Conservation (phyloP, 2,888 invertebrate species). For the Brachypalpus laphriformis region DNA sequence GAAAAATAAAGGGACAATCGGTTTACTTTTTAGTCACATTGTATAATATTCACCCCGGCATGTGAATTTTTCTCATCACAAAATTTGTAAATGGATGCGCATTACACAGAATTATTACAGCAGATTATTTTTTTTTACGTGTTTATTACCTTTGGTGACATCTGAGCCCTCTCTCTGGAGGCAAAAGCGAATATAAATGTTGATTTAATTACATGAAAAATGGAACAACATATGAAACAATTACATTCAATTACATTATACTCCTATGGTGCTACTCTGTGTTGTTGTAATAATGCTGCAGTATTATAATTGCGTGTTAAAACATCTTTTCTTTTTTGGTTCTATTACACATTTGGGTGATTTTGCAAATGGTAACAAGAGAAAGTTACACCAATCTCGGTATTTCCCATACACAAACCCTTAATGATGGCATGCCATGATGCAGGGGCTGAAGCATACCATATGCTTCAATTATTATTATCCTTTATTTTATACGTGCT, state of each 20-base stretch:
- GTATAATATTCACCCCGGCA: slow-evolving; percentile 30
- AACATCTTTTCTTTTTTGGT: slow-evolving; percentile 21
- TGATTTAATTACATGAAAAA: slow-evolving; percentile 68
- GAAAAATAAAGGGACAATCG: not conserved
- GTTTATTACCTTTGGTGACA: slow-evolving; percentile 70
- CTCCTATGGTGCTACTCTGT: not conserved
- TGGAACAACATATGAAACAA: slow-evolving; percentile 57
- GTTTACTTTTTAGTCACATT: slow-evolving; percentile 34
- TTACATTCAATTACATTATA: slow-evolving; percentile 55
- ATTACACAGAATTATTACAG: slow-evolving; percentile 68
- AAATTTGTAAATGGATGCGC: slow-evolving; percentile 61
- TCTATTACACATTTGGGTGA: slow-evolving; percentile 28
- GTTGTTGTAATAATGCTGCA: slow-evolving; percentile 21
- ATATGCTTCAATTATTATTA: slow-evolving; percentile 73
- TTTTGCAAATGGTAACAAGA: slow-evolving; percentile 21
- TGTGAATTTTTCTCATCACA: slow-evolving; percentile 49
- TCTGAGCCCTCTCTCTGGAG: slow-evolving; percentile 45
- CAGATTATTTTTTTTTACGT: slow-evolving; percentile 70
- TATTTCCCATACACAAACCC: not conserved
- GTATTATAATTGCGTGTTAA: slow-evolving; percentile 58
- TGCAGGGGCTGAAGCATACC: slow-evolving; percentile 43
- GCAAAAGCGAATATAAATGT: slow-evolving; percentile 49
- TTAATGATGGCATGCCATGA: slow-evolving; percentile 50
- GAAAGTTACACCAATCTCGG: slow-evolving; percentile 27
- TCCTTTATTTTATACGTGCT: slow-evolving; percentile 71